A percentile compares a stretch with the other conserved stretches of the same genome.
phyloP scores from a whole-genome alignment of 2,113 vertebrate species.

The Pachycephala philippinensis region DNA sequence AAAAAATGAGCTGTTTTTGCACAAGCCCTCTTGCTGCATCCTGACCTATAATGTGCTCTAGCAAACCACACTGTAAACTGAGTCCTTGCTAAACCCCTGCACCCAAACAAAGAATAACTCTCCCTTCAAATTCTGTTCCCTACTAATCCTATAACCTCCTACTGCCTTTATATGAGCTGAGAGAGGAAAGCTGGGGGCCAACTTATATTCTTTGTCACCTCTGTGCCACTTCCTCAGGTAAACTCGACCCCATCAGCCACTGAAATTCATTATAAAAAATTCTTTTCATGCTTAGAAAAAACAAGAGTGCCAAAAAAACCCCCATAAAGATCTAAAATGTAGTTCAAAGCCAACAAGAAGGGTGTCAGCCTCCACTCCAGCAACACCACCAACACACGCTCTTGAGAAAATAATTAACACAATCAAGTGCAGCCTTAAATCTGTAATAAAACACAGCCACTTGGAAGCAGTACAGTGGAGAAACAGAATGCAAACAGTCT shows the following conservation, averaged over 20 bases:
- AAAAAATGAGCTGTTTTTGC: not conserved
- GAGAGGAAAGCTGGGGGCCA: not conserved
- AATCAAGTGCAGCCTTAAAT: not conserved
- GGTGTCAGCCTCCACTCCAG: not conserved
- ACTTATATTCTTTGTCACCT: not conserved
- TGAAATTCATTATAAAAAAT: not conserved
- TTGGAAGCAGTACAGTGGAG: not conserved
- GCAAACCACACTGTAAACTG: not conserved
- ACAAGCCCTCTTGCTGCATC: not conserved
- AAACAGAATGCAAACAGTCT: not conserved
- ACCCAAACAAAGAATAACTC: not conserved
- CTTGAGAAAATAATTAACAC: not conserved
- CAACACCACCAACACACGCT: not conserved
- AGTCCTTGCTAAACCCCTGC: not conserved
- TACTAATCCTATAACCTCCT: not conserved
- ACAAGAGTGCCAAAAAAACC: not conserved
- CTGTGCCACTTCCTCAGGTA: not conserved
- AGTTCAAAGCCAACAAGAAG: not conserved
- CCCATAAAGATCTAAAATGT: not conserved
- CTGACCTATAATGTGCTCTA: not conserved
- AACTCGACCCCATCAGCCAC: not conserved
- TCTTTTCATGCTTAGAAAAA: not conserved
- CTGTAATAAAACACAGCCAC: rapidly evolving
- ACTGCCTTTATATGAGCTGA: not conserved
- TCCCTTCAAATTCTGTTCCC: not conserved